Evolutionary conservation across 2,888 invertebrate species (phyloP).

Genomic region (Eupeodes latifasciatus): DNA sequence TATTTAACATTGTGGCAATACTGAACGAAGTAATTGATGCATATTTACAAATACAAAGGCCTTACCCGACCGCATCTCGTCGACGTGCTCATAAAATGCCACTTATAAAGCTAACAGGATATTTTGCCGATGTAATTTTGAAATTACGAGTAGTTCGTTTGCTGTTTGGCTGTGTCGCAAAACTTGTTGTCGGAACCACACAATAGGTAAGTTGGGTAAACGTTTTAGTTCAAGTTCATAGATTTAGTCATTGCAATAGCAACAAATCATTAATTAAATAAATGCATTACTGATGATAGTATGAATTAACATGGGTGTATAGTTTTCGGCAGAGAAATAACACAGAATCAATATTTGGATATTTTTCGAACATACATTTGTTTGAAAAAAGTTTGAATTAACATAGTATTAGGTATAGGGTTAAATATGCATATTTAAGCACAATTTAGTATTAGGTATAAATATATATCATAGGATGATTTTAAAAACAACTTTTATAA

Average conservation of each 20-base stretch:
- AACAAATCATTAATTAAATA: neutral
- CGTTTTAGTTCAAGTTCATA: neutral
- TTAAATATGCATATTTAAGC: too few species aligned
- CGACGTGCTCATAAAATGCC: neutral
- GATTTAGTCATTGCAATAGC: neutral
- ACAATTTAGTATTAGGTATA: too few species aligned
- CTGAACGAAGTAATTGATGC: too few species aligned
- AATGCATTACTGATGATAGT: neutral
- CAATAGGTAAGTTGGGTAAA: neutral
- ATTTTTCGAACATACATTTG: too few species aligned
- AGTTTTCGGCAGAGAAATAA: too few species aligned
- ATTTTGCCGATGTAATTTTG: slow-evolving; percentile 56
- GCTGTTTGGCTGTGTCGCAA: slow-evolving; percentile 19
- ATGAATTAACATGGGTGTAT: too few species aligned
- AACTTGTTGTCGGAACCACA: neutral
- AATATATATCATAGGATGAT: too few species aligned
- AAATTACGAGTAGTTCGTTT: slow-evolving; percentile 64
- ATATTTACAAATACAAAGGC: neutral
- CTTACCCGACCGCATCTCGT: neutral
- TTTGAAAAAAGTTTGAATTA: too few species aligned
- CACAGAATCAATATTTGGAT: too few species aligned
- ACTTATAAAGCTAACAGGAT: slow-evolving; percentile 21
- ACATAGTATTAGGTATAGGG: too few species aligned
- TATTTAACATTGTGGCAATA: too few species aligned
- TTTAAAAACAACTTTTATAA: too few species aligned